phyloP scores from a whole-genome alignment of 1,140 invertebrate species.

The Acyrthosiphon pisum region DNA sequence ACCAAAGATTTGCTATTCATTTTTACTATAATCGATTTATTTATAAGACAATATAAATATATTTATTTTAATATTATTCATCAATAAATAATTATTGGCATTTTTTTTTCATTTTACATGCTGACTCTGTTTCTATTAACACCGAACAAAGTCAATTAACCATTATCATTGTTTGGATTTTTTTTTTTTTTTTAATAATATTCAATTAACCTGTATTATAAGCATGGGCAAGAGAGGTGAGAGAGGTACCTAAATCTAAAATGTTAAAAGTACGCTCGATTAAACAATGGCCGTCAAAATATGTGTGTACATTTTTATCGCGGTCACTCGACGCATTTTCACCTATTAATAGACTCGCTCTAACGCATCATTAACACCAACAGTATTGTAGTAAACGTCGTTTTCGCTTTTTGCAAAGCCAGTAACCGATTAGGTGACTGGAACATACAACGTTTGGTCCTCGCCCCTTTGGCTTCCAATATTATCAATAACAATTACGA shows the following conservation, averaged over 20 bases:
- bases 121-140: neutral
- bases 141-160: neutral
- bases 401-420: slow-evolving; percentile 18
- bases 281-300: neutral
- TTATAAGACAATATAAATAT: neutral
- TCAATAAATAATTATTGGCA: neutral
- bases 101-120: neutral
- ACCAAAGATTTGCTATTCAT: neutral
- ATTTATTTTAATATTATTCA: neutral
- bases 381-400: neutral
- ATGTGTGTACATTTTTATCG: neutral
- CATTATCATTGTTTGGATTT: slow-evolving; percentile 2
- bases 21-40: neutral
- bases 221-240: neutral
- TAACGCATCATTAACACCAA: neutral
- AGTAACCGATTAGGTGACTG: neutral
- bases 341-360: slow-evolving; percentile 11
- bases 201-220: neutral
- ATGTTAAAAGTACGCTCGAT: neutral
- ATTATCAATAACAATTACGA: neutral
- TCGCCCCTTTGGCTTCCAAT: neutral
- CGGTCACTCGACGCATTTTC: slow-evolving; percentile 9
- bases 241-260: neutral
- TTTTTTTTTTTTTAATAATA: neutral
- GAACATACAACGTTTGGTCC: neutral